A percentile compares a stretch with the other conserved stretches of the same genome.
Conservation (phyloP, 2,797 vertebrate species). For the Philypnodon macrostomus region DNA sequence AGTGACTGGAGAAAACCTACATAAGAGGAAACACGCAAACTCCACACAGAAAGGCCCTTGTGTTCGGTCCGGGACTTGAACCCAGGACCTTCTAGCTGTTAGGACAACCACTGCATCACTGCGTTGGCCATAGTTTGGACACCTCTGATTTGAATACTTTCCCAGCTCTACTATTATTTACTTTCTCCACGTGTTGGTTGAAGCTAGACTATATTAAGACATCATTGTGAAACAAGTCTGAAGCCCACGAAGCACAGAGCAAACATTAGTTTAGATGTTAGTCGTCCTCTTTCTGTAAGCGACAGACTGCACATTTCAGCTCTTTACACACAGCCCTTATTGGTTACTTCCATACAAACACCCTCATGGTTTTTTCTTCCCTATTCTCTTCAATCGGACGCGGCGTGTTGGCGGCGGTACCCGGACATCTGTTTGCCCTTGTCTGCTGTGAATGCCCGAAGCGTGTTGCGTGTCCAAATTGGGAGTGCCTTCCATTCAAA, state of each 20-base stretch:
- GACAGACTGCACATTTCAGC: slow-evolving; percentile 35
- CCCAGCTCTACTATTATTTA: background rate
- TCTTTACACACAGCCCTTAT: slow-evolving; percentile 41
- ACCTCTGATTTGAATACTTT: too few relatives aligned
- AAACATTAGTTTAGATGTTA: slow-evolving; percentile 19
- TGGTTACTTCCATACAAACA: slow-evolving; percentile 49
- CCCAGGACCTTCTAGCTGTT: too few relatives aligned
- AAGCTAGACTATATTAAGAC: slow-evolving; percentile 17
- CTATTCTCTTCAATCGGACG: slow-evolving; percentile 47
- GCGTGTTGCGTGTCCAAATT: slow-evolving; percentile 67
- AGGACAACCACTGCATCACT: too few relatives aligned
- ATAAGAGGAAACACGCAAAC: too few relatives aligned
- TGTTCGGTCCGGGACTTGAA: too few relatives aligned
- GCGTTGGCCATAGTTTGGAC: too few relatives aligned
- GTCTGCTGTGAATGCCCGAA: slow-evolving; percentile 62
- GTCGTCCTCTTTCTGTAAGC: too few relatives aligned
- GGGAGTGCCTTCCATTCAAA: slow-evolving; percentile 62
- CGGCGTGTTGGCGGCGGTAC: slow-evolving; percentile 68
- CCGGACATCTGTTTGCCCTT: slow-evolving; percentile 76
- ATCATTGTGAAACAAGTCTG: slow-evolving; percentile 9
- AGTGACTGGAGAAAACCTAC: too few relatives aligned
- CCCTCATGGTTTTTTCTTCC: slow-evolving; percentile 40
- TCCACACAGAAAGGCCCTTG: too few relatives aligned
- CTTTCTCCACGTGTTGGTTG: slow-evolving; percentile 5
- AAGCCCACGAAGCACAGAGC: slow-evolving; percentile 18